Evolutionary conservation across 2,113 vertebrate species (phyloP), one percentile per base, ranked within the genome.

Genomic region (Mystacornis crossleyi): DNA sequence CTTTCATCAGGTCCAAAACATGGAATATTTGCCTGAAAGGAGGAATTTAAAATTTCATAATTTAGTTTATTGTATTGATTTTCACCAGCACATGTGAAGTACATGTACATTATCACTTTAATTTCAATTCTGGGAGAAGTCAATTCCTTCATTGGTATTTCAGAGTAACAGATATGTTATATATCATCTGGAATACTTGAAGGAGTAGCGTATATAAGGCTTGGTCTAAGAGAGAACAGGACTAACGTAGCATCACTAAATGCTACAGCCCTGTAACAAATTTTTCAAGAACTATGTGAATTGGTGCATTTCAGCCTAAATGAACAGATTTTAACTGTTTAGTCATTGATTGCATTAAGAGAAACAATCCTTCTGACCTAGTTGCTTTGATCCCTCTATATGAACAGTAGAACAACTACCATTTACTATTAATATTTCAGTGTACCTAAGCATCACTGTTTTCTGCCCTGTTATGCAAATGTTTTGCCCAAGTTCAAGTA

Each of bases 1-100:
- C 95, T 88, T 98, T 99, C 99, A 99, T 99, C 94, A 99, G 98
- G 97, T 99, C 99, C 98, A 99, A 97, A 70, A 99, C 99, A 80
- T 54, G 98, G 80, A 99, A 99, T 96, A 99, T 99, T 97, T 99
- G 98, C 93, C 99, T 99, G 87, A 62, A 95, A 97, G 17, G 7
- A 87, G 0, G 6, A 85, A 33, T 89, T 83, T 38, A 73, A 77
- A 66, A 61, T 62, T 26, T 53, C 20, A 65, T 4, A n/a, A 0
- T 85, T 90, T 25, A 62, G 70, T 69, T 34, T 3, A 66, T 14
- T 23, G 33, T 45, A 15, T 8, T 60, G 18, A 61, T 73, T 73
- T 82, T 74, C 28, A 87, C 8, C 21, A 80, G 26, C 29, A 81
- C 28, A 18, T 0, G 0, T 4, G 4, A 91, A 21, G 9, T 36